Conservation (phyloP, 2,797 vertebrate genomes). For the Caiman crocodilus region DNA sequence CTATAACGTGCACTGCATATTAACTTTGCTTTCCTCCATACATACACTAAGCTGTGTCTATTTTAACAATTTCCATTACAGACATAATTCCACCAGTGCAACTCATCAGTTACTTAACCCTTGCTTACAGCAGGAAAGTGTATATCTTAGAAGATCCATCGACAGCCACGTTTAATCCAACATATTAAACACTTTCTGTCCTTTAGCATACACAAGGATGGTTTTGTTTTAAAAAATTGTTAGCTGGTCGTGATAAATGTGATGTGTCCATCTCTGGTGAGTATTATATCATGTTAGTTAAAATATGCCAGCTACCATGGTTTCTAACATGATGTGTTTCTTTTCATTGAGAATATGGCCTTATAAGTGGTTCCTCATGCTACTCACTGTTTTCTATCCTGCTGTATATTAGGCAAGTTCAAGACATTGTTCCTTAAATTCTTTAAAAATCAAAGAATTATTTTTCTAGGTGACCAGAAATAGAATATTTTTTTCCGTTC, state of each 20-base stretch:
- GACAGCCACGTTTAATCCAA: background rate
- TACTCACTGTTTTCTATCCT: background rate
- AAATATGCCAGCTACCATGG: background rate
- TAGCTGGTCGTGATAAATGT: background rate
- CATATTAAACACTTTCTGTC: background rate
- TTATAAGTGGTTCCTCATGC: fast-evolving
- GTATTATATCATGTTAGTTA: background rate
- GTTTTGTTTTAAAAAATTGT: background rate
- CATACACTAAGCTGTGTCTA: background rate
- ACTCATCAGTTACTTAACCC: background rate
- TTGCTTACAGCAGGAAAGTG: background rate
- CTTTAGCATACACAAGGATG: background rate
- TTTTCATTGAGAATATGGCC: background rate
- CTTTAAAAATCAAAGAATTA: background rate
- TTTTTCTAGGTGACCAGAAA: background rate
- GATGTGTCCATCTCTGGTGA: background rate
- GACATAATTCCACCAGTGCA: background rate
- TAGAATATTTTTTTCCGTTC: fast-evolving
- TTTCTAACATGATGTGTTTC: background rate
- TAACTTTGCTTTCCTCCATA: too few species aligned
- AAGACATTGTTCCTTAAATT: background rate
- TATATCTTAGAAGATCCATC: background rate
- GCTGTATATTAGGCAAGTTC: background rate
- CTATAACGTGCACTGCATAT: too few species aligned
- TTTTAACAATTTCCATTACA: background rate